Evolutionary conservation across 2,888 invertebrate species (phyloP), one percentile per base, ranked within the genome.

Genomic region (Pammene fasciana): DNA sequence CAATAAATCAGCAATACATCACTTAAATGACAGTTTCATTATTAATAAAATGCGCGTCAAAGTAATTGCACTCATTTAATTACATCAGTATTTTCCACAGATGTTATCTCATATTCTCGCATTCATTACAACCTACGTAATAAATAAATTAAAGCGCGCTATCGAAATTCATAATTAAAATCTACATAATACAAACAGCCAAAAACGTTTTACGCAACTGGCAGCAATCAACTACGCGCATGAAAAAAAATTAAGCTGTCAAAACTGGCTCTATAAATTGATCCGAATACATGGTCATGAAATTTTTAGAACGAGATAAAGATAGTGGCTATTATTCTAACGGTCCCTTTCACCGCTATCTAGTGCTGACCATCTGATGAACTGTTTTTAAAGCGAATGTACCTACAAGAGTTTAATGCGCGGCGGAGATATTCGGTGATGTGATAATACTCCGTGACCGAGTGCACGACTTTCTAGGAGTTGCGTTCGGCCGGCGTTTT

Each of bases 301-400:
- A 48, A 43, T 57, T 70, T 68, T 71, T 65, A 74, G 68, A 84
- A 85, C 82, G 84, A 85, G 85, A 79, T 83, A 85, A 85, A 84
- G 83, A 81, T 82, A 86, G 84, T 76, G 86, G 86, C 88, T 84
- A 89, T 90, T 87, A 89, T 83, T 82, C 77, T 92, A 92, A 91
- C 91, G 90, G 91, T 87, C 78, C 90, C 91, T 92, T 92, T 92
- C 92, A 92, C 91, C 91, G 88, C 87, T 91, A 92, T 92, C 92
- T 87, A 61, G 65, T 57, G 76, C 85, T 90, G 90, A 86, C 89
- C 90, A 91, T 92, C 92, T 80, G 84, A 84, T 86, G 88, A 85
- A 88, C 89, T 86, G 89, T 85, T 88, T 89, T 88, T 76, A 91
- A 90, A 90, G 85, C 85, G 89, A 86, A 83, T 84, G 89, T 88